Evolutionary conservation across 2,113 vertebrate genomes (phyloP).

Genomic region (Phainopepla nitens): DNA sequence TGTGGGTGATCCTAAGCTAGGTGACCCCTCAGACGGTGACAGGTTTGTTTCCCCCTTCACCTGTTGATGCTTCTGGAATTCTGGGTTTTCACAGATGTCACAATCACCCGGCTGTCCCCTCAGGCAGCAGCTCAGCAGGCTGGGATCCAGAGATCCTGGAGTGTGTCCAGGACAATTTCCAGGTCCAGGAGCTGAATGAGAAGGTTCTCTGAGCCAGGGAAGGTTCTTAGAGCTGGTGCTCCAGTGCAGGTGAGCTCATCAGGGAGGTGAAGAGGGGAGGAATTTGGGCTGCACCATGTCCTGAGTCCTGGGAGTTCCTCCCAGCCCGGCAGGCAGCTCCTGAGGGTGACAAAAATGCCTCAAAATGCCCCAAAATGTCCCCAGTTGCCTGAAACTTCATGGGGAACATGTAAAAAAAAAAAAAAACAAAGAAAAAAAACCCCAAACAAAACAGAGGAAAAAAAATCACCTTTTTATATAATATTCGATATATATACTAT

Average conservation of each 20-base stretch:
- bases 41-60: too few relatives aligned
- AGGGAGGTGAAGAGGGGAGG: neutral
- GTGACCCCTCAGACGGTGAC: too few relatives aligned
- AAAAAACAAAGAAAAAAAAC: too few relatives aligned
- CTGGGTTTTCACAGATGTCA: too few relatives aligned
- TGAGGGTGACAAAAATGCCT: neutral
- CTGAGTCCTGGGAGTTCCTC: neutral
- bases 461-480: too few relatives aligned
- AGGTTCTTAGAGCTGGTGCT: neutral
- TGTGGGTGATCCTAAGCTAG: too few relatives aligned
- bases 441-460: too few relatives aligned
- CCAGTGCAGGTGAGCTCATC: neutral
- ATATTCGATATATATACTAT: too few relatives aligned
- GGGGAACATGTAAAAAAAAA: too few relatives aligned
- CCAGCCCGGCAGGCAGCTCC: neutral
- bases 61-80: too few relatives aligned
- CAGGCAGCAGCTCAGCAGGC: neutral
- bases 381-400: neutral
- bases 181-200: neutral
- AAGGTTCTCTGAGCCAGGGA: too few relatives aligned
- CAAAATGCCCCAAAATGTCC: neutral
- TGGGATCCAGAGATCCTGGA: neutral
- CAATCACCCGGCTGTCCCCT: neutral
- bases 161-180: neutral
- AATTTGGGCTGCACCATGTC: neutral